Base-by-base conservation (phyloP, 2,797 vertebrate species). In the Sebastes aleutianus region DNA sequence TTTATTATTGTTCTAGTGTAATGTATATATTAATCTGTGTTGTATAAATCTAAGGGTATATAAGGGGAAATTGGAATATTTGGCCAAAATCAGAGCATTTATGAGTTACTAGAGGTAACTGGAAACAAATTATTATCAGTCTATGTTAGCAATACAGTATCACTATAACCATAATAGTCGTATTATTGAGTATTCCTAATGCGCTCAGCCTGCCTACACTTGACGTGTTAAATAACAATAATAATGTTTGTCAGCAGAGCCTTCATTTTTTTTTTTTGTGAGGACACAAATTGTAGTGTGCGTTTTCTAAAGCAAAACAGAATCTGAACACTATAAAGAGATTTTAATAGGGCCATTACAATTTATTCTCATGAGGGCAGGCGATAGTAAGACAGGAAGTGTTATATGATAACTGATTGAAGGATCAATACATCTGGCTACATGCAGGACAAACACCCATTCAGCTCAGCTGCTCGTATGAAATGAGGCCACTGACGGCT, bases 351-450 rank as follows among this genome's bases (percentile, higher is more conserved):
- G 20, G 22, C 54, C 74, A 77, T 79, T 68, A 64, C 24, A 77
- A 56, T 74, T 56, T 31, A 82, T 79, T 80, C 63, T 78, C 72
- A 76, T 7, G 74, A 70, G 74, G 32, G 65, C 64, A 53, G 66
- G 74, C 59, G 31, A 83, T 61, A 75, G 76, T 78, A 31, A 79
- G 83, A 74, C 80, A 90, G 82, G 83, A 90, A 90, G 82, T 71
- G 74, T 79, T 78, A 75, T 69, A 78, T 84, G 86, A 86, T 84
- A 78, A 86, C 78, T 72, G 71, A 78, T 74, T 74, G 54, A 74
- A 14, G 31, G 81, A 90, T 94, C 91, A 74, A 91, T 91, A 87
- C 36, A 79, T 85, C 69, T 64, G 83, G 66, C 77, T 73, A 70
- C 73, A 87, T 79, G 69, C 68, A 53, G 82, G 82, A 89, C 84